Evolutionary conservation across 2,113 vertebrate genomes (phyloP), one percentile per base, ranked within the genome.

Genomic region (Lichenostomus cassidix): DNA sequence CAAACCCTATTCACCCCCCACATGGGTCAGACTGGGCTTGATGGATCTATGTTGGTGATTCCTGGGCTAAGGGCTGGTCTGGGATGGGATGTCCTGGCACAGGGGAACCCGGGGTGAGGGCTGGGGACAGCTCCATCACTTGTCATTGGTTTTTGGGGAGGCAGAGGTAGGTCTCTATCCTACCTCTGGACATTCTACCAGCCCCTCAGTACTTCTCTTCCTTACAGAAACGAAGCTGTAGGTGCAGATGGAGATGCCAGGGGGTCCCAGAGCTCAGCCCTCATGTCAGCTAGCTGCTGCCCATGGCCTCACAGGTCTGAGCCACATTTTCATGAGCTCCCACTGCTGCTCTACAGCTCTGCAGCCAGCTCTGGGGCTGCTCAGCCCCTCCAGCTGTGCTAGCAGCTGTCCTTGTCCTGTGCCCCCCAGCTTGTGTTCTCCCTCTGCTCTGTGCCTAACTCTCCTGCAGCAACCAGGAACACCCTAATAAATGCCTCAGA

Each of bases 141-240:
- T 69, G 27, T 56, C 6, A 0, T 14, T 56, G 46, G 39, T 52
- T 21, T 44, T 15, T 56, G 27, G 15, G 33, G 17, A 78, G 68
- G 47, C 41, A 77, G 64, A 78, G 29, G 56, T 27, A 42, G 7
- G 35, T 71, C 52, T 70, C 23, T 52, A 90, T 50, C 75, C 29
- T 39, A 39, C 39, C 39, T 39, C 70, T 22, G 2, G 41, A 15
- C 21, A 23, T 5, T 5, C 44, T 41, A 29, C 15, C 39, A 81
- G 46, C 15, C 41, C 39, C 27, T 64, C 44, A 74, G 20, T 28
- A 16, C 33, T 78, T 56, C 33, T 39, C 33, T 77, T 73, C 25
- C 55, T 95, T 96, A 28, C 93, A 97, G 97, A 95, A 80, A 92
- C 2, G 0, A 92, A 96, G 46, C 25, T 1, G 0, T 97, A 96